Conservation (phyloP, 2,888 invertebrate species). For the Idaea dimidiata region DNA sequence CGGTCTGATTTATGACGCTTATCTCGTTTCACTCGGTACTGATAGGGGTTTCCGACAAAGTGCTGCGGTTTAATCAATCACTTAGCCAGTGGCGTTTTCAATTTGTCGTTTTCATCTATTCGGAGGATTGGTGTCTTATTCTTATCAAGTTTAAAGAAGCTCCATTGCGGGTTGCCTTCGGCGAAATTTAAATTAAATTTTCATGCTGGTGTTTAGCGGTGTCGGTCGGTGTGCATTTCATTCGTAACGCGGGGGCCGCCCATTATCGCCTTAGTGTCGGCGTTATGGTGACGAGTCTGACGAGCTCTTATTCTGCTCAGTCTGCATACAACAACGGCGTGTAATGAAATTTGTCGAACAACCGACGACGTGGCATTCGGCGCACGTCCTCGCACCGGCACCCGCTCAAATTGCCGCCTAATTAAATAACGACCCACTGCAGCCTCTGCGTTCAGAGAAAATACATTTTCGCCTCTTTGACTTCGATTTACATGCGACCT, state of each 20-base stretch:
- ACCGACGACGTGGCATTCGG: conserved; percentile 59
- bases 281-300: conserved; percentile 12
- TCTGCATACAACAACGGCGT: conserved; percentile 50
- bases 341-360: conserved; percentile 69
- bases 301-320: conserved; percentile 21
- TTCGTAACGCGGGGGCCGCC: conserved; percentile 26
- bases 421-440: conserved; percentile 67
- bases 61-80: conserved; percentile 63
- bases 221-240: conserved; percentile 14
- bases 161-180: conserved; percentile 19
- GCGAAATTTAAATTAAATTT: conserved; percentile 25
- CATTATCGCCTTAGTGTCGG: conserved; percentile 33
- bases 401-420: conserved; percentile 65
- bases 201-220: conserved; percentile 12
- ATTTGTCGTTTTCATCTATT: conserved; percentile 52
- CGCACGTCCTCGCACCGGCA: conserved; percentile 62
- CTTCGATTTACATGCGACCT: conserved; percentile 28
- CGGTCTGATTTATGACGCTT: conserved; percentile 65
- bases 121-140: conserved; percentile 28
- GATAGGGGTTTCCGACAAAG: conserved; percentile 52
- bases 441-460: conserved; percentile 42
- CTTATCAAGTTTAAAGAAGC: conserved; percentile 38
- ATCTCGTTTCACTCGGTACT: conserved; percentile 50
- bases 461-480: conserved; percentile 49
- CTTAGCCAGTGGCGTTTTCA: conserved; percentile 53